A percentile compares a stretch with the other conserved stretches of the same genome.
phyloP scores from a whole-genome alignment of 2,797 vertebrate genomes.

The Chelidonichthys spinosus region DNA sequence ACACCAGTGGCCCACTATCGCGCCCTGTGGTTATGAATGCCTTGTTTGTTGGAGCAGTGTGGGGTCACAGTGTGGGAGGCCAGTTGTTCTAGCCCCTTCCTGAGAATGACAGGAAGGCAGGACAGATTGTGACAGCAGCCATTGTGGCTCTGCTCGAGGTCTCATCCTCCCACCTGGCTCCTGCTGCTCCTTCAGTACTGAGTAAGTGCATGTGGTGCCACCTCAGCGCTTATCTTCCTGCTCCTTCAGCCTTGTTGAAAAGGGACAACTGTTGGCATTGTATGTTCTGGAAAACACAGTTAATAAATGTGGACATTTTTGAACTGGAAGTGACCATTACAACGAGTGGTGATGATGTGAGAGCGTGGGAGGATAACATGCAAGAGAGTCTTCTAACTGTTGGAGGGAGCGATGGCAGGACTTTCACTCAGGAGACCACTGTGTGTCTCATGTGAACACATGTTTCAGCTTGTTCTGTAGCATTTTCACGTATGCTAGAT shows the following conservation, averaged over 20 bases:
- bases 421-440: too few relatives aligned
- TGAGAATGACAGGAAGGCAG: constrained; percentile 71
- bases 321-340: too few relatives aligned
- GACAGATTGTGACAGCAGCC: constrained; percentile 78
- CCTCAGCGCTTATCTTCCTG: constrained; percentile 65
- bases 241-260: constrained; percentile 19
- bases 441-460: too few relatives aligned
- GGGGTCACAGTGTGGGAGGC: constrained; percentile 75
- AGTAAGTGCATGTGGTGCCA: constrained; percentile 40
- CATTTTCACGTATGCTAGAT: too few relatives aligned
- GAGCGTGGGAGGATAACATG: too few relatives aligned
- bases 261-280: neutral
- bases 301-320: too few relatives aligned
- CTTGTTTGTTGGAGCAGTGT: constrained; percentile 72
- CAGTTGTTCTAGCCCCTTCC: constrained; percentile 78
- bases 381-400: too few relatives aligned
- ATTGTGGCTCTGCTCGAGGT: constrained; percentile 78
- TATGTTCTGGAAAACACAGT: neutral
- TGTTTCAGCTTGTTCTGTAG: too few relatives aligned
- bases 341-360: too few relatives aligned
- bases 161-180: constrained; percentile 75
- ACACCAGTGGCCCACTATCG: constrained; percentile 53
- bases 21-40: constrained; percentile 62
- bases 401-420: too few relatives aligned
- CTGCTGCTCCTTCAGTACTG: constrained; percentile 57